phyloP scores from a whole-genome alignment of 2,113 vertebrate species.

The Garra rufa region DNA sequence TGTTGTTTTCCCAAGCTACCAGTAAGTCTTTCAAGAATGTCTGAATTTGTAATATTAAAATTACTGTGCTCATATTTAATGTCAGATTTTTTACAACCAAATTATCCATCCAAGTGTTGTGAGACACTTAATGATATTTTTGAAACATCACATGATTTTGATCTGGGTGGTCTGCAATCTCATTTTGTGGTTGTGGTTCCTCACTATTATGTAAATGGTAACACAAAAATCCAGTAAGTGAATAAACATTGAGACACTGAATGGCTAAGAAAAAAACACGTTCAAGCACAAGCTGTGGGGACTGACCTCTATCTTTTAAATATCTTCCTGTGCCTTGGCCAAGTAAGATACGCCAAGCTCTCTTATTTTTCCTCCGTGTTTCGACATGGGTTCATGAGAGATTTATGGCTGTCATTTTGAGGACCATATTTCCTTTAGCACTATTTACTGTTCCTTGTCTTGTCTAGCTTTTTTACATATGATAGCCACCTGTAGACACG shows the following conservation, averaged over 20 bases:
- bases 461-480: neutral
- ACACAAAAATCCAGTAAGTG: neutral
- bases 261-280: neutral
- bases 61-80: neutral
- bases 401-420: conserved; percentile 27
- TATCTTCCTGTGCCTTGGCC: conserved; percentile 3
- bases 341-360: conserved; percentile 5
- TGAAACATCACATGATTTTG: neutral
- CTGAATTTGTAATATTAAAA: too few species aligned
- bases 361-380: conserved; percentile 18
- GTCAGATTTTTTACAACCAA: neutral
- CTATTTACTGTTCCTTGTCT: conserved; percentile 7
- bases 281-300: neutral
- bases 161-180: conserved; percentile 20
- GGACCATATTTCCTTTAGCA: conserved; percentile 25
- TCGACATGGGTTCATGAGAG: conserved; percentile 27
- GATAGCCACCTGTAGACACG: conserved; percentile 19
- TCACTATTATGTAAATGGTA: conserved; percentile 1
- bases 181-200: neutral
- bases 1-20: too few species aligned
- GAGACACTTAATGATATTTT: neutral
- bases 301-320: conserved; percentile 24
- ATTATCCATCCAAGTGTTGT: neutral
- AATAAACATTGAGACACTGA: conserved; percentile 23
- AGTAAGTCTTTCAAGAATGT: too few species aligned